Evolutionary conservation across 2,888 invertebrate species (phyloP), one percentile per base, ranked within the genome.

Genomic region (Rhamphomyia laevipes): DNA sequence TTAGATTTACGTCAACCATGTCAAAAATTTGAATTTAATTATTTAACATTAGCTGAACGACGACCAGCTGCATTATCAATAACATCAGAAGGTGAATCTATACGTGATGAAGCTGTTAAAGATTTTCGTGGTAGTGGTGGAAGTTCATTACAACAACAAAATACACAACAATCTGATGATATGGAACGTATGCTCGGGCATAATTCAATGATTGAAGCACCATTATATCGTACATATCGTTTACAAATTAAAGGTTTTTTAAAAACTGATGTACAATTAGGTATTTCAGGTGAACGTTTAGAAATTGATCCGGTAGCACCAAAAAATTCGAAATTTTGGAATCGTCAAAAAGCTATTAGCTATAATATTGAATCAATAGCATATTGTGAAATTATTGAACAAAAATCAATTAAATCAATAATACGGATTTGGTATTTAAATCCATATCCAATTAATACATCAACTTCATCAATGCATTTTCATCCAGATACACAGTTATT

Each of bases 21-120:
- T 57, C 85, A 87, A 1, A 95, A 95, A 70, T 96, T 94, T 69
- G 91, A 91, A 27, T 94, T 96, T 66, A 81, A 81, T 12, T 86
- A 86, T 59, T 75, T 96, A 13, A 94, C 94, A 6, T 74, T 96
- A 15, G 86, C 93, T 1, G 89, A 92, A 66, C 77, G 84, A 2
- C 59, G 65, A 2, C 64, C 65, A 1, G 48, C 64, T 41, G 62
- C 65, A 11, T 63, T 67, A 42, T 70, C 70, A 2, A 64, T 69
- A 61, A 68, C 67, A 59, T 68, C 76, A 61, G 68, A 73, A 72
- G 55, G 73, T 62, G 72, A 67, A 27, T 64, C 64, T 45, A 59
- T 57, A 1, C 60, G 63, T 4, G 55, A 67, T 46, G 64, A 63
- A 1, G 67, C 63, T 2, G 55, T 64, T 4, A 58, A 60, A 6